Conservation (phyloP, 2,113 vertebrate species). For the Myotis brandtii region DNA sequence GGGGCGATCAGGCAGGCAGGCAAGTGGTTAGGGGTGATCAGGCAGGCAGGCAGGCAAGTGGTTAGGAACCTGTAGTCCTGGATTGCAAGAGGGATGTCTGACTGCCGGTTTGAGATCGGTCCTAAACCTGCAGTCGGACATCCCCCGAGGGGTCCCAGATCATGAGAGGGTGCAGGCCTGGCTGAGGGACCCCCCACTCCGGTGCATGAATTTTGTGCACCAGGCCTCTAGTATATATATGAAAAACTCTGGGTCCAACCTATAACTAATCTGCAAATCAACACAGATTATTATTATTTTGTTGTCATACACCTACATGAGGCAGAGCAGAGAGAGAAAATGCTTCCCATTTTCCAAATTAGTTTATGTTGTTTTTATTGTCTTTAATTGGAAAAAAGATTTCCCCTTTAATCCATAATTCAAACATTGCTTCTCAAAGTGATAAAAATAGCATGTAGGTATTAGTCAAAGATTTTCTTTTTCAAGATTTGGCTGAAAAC, state of each 20-base stretch:
- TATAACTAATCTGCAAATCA: neutral
- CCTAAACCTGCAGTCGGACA: too few relatives aligned
- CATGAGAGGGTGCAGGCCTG: too few relatives aligned
- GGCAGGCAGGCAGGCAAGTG: too few relatives aligned
- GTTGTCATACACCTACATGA: neutral
- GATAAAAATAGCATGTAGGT: constrained; percentile 79
- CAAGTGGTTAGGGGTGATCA: too few relatives aligned
- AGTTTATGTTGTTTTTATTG: constrained; percentile 50
- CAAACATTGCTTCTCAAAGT: constrained; percentile 68
- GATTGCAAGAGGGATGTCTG: too few relatives aligned
- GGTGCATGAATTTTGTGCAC: too few relatives aligned
- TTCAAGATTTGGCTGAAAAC: constrained; percentile 74
- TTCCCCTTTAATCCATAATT: constrained; percentile 61
- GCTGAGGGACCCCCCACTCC: too few relatives aligned
- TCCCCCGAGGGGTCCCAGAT: too few relatives aligned
- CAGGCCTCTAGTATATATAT: too few relatives aligned
- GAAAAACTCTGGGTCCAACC: neutral
- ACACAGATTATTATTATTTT: constrained; percentile 20
- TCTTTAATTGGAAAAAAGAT: constrained; percentile 61
- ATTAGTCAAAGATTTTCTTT: constrained; percentile 79
- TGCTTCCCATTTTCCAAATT: neutral
- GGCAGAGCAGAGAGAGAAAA: neutral
- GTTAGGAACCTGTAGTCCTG: too few relatives aligned
- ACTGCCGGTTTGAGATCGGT: too few relatives aligned
- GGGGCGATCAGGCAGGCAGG: too few relatives aligned